phyloP scores from a whole-genome alignment of 2,888 invertebrate species.

The Rhodophaea formosa region DNA sequence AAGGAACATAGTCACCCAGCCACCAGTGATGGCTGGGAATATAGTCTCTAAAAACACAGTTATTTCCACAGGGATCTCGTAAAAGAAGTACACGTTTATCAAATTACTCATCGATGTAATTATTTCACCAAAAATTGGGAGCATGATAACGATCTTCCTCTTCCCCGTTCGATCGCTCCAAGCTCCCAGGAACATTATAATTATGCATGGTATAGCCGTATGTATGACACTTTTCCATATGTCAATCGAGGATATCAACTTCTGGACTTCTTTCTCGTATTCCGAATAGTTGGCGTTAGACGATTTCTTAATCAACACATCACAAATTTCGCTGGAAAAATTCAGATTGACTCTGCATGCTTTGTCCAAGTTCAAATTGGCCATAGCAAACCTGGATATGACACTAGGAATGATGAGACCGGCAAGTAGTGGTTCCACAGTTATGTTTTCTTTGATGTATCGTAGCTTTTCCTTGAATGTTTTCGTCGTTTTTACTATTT shows the following conservation, averaged over 20 bases:
- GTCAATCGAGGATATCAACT: constrained; percentile 78
- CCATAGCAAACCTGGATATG: constrained; percentile 85
- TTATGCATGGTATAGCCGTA: constrained; percentile 77
- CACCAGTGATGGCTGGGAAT: constrained; percentile 76
- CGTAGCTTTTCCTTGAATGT: constrained; percentile 55
- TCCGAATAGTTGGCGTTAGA: constrained; percentile 76
- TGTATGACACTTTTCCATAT: constrained; percentile 80
- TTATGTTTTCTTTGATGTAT: constrained; percentile 79
- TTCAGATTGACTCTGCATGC: constrained; percentile 67
- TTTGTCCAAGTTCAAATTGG: constrained; percentile 70
- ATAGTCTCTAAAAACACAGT: constrained; percentile 78
- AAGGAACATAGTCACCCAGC: constrained; percentile 81
- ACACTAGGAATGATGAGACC: constrained; percentile 86
- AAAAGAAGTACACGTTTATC: constrained; percentile 80
- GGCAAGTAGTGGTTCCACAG: constrained; percentile 87
- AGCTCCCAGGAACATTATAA: constrained; percentile 82
- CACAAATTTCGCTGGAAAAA: constrained; percentile 61
- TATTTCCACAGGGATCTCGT: constrained; percentile 78
- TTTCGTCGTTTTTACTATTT: constrained; percentile 50
- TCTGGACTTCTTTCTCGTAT: constrained; percentile 84
- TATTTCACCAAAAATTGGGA: constrained; percentile 80
- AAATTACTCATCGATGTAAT: constrained; percentile 73
- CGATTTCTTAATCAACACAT: constrained; percentile 55
- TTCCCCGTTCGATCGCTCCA: constrained; percentile 83
- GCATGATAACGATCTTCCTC: constrained; percentile 79